These are phyloP conservation scores for Gadus macrocephalus DNA, from an alignment of 2,113 vertebrate species.

Conservation along the genomic window DNA sequence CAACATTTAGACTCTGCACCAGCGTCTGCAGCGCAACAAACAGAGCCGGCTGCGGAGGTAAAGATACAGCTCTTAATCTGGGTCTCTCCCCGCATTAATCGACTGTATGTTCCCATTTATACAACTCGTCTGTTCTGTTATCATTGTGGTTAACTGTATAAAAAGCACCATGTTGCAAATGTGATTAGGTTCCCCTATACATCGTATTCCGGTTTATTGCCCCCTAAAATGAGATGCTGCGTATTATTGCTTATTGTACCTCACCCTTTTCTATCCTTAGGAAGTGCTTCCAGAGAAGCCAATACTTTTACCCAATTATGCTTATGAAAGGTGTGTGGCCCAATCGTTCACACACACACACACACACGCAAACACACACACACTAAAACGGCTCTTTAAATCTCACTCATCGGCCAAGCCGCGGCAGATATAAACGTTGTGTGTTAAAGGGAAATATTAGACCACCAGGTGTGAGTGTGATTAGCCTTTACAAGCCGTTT, in stretches of 20 bases:
- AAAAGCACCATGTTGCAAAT: not conserved
- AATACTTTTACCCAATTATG: conserved; percentile 68
- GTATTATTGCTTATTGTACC: conserved; percentile 14
- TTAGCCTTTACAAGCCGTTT: too few species aligned
- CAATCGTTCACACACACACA: not conserved
- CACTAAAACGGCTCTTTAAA: not conserved
- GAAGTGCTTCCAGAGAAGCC: conserved; percentile 78
- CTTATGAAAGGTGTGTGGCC: conserved; percentile 82
- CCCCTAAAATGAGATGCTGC: not conserved
- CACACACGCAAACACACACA: not conserved
- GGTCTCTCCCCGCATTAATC: too few species aligned
- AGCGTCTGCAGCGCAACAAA: conserved; percentile 37
- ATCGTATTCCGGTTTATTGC: not conserved
- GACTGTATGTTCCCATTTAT: not conserved
- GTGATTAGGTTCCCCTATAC: not conserved
- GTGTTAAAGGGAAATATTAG: not conserved
- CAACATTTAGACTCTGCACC: conserved; percentile 53
- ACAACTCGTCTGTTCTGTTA: too few species aligned
- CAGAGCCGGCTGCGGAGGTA: conserved; percentile 64
- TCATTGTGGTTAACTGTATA: too few species aligned
- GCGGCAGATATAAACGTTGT: not conserved
- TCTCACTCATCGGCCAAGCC: not conserved
- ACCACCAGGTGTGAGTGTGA: too few species aligned
- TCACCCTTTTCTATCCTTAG: conserved; percentile 59
- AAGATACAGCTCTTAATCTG: not conserved